A percentile compares a stretch with the other conserved stretches of the same genome.
Conservation (phyloP, 1,140 invertebrate species). For the Theocolax elegans region DNA sequence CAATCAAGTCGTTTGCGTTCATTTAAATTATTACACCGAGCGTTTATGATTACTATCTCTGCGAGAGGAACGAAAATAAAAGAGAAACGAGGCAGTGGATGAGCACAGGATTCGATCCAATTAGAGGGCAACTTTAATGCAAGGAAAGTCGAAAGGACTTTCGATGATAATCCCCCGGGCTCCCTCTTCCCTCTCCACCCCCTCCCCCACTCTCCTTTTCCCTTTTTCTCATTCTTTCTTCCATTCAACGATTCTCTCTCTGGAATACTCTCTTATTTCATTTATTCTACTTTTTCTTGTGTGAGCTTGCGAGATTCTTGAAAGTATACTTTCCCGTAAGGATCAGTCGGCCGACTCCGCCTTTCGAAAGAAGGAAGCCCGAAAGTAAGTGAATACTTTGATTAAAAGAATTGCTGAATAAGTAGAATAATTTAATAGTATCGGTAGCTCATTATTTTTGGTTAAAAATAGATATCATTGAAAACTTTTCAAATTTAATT, state of each 20-base stretch:
- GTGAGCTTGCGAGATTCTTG: conserved; percentile 26
- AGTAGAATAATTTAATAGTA: conserved; percentile 17
- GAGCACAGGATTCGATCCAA: conserved; percentile 53
- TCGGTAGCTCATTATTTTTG: too few species aligned
- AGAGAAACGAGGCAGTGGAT: conserved; percentile 38
- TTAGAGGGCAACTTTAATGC: conserved; percentile 57
- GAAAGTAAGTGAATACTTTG: conserved; percentile 3
- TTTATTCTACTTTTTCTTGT: conserved; percentile 38
- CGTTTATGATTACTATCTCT: conserved; percentile 2
- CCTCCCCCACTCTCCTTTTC: conserved; percentile 17
- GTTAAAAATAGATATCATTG: too few species aligned
- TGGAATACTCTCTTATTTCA: conserved; percentile 32
- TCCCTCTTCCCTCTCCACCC: conserved; percentile 39
- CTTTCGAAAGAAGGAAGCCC: background rate
- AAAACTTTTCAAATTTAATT: too few species aligned
- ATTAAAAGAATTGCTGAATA: conserved; percentile 27
- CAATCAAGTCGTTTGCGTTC: background rate
- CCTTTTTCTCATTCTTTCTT: conserved; percentile 8
- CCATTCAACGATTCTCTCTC: conserved; percentile 29
- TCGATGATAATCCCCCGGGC: conserved; percentile 50
- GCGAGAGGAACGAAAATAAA: background rate
- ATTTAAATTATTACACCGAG: conserved; percentile 25
- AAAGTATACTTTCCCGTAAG: background rate
- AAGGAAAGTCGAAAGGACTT: conserved; percentile 48
- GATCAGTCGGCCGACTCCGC: background rate